phyloP scores from a whole-genome alignment of 92 coral and sea anemone species.

The Siderastrea radians region DNA sequence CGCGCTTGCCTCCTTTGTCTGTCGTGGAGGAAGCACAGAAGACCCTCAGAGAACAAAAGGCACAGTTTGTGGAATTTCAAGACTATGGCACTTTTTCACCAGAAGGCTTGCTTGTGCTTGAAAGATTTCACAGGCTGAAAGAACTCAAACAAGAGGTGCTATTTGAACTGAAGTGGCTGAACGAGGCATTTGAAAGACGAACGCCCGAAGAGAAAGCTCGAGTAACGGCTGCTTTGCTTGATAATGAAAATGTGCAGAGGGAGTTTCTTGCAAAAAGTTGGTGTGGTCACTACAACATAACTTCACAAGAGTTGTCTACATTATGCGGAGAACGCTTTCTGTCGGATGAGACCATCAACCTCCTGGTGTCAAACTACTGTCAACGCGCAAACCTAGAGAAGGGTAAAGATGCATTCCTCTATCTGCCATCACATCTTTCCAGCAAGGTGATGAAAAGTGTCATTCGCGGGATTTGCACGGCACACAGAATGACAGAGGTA shows the following conservation, averaged over 20 bases:
- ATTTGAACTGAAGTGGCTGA: conserved; percentile 29
- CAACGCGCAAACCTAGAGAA: conserved; percentile 17
- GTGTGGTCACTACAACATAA: conserved; percentile 13
- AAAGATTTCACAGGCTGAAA: conserved; percentile 34
- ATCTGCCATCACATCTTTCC: conserved; percentile 30
- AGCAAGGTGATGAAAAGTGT: conserved; percentile 9
- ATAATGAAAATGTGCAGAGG: conserved; percentile 9
- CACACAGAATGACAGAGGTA: conserved; percentile 6
- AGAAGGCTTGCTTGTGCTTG: conserved; percentile 26
- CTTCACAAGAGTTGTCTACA: conserved; percentile 37
- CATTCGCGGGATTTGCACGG: background rate
- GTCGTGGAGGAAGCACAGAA: background rate
- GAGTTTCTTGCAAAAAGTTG: conserved; percentile 8
- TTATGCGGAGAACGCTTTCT: conserved; percentile 41
- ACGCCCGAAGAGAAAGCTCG: background rate
- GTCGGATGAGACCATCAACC: conserved; percentile 38
- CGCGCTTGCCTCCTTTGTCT: conserved; percentile 6
- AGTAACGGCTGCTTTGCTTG: conserved; percentile 36
- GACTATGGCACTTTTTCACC: conserved; percentile 23
- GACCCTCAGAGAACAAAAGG: background rate
- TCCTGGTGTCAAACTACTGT: conserved; percentile 32
- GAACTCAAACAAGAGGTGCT: conserved; percentile 25
- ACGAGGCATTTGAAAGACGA: conserved; percentile 17
- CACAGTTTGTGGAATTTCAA: background rate
- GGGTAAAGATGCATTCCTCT: conserved; percentile 19